phyloP scores from a whole-genome alignment of 2,113 vertebrate species.

The Sebastes fasciatus region DNA sequence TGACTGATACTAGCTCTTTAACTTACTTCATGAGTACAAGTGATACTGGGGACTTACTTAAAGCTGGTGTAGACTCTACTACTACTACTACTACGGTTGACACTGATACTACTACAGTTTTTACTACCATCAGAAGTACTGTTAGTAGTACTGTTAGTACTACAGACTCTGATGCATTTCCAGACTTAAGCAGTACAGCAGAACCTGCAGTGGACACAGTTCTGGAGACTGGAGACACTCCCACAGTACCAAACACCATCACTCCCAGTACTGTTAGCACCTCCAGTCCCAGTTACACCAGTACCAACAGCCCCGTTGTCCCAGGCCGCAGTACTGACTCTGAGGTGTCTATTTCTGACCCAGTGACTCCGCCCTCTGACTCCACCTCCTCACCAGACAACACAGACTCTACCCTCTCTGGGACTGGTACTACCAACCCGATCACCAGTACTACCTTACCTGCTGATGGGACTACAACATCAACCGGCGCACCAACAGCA shows the following conservation, averaged over 20 bases:
- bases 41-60: neutral
- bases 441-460: constrained; percentile 14
- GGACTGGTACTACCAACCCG: constrained; percentile 13
- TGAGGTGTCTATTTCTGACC: constrained; percentile 53
- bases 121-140: constrained; percentile 26
- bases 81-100: neutral
- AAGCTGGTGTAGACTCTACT: constrained; percentile 4
- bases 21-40: neutral
- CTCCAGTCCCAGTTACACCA: constrained; percentile 13
- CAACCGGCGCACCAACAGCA: constrained; percentile 14
- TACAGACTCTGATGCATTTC: neutral
- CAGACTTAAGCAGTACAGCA: constrained; percentile 27
- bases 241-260: constrained; percentile 11
- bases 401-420: constrained; percentile 34
- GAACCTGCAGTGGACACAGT: neutral
- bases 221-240: constrained; percentile 22
- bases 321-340: constrained; percentile 29
- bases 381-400: constrained; percentile 46
- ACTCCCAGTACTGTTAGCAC: constrained; percentile 13
- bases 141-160: constrained; percentile 22
- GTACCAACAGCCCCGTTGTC: constrained; percentile 2
- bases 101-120: constrained; percentile 5
- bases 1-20: constrained; percentile 6
- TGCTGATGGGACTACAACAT: constrained; percentile 19
- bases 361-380: constrained; percentile 48